Conservation (phyloP, 23 tunicate genomes). For the Phallusia fumigata region DNA sequence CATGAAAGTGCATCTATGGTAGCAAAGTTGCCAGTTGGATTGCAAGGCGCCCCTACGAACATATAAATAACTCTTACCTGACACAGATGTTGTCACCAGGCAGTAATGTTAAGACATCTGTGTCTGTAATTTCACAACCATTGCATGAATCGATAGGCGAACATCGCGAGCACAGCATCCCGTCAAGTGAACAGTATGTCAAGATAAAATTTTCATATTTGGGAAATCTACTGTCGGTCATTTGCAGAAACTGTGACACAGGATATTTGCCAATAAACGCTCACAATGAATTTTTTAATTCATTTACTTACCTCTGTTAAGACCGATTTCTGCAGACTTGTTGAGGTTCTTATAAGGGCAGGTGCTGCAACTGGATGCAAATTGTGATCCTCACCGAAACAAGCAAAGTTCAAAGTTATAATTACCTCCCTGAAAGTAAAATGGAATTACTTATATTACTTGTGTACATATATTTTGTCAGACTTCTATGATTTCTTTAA, state of each 20-base stretch:
- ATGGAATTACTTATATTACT: neutral
- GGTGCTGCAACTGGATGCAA: slow-evolving; percentile 16
- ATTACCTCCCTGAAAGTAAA: slow-evolving; percentile 37
- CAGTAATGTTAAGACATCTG: slow-evolving; percentile 26
- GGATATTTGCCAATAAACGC: no score
- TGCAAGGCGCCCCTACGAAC: no score
- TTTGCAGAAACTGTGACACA: slow-evolving; percentile 2
- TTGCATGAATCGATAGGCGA: slow-evolving; percentile 24
- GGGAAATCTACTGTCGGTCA: neutral
- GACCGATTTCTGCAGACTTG: neutral
- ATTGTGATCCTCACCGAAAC: neutral
- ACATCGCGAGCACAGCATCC: slow-evolving; percentile 45
- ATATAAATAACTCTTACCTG: slow-evolving; percentile 15
- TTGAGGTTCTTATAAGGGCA: neutral
- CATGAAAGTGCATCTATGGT: no score
- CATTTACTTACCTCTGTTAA: neutral
- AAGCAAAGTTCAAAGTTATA: slow-evolving; percentile 30
- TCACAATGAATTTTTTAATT: no score
- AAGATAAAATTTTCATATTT: slow-evolving; percentile 6
- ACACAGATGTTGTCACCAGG: slow-evolving; percentile 54
- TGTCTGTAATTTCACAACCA: slow-evolving; percentile 23
- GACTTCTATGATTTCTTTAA: no score
- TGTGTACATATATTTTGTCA: no score
- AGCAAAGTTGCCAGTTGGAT: no score
- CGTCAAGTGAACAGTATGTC: slow-evolving; percentile 32